phyloP scores from a whole-genome alignment of 2,888 invertebrate genomes.

The Cerastis leucographa region DNA sequence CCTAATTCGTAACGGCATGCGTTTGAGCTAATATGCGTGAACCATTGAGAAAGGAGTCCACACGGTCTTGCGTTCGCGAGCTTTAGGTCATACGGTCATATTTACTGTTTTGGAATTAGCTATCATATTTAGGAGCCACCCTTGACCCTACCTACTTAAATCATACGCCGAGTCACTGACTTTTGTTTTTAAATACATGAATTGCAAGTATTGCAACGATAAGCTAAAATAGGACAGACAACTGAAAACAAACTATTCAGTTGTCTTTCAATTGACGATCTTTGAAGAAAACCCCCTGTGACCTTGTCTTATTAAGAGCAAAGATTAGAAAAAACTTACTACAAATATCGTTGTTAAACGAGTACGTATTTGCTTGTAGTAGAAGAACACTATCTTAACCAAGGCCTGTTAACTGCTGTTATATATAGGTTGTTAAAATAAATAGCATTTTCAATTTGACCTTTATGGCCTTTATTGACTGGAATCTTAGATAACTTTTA shows the following conservation, averaged over 20 bases:
- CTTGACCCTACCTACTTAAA: no score
- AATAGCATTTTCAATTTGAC: background rate
- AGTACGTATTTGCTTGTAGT: background rate
- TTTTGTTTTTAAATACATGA: no score
- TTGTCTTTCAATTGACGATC: background rate
- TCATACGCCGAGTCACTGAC: background rate
- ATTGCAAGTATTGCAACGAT: no score
- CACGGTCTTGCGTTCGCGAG: conserved; percentile 17
- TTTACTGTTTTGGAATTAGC: conserved; percentile 12
- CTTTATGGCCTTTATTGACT: background rate
- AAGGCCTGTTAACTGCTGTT: background rate
- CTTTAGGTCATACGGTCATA: conserved; percentile 19
- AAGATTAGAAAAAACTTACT: background rate
- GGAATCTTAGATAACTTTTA: background rate
- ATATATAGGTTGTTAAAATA: background rate
- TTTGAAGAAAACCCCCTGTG: background rate
- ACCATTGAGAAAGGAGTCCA: conserved; percentile 23
- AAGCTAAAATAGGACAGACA: no score
- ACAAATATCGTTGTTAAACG: background rate
- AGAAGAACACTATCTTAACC: background rate
- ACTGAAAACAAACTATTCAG: no score
- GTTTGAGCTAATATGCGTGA: conserved; percentile 23
- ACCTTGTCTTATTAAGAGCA: background rate
- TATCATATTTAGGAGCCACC: background rate
- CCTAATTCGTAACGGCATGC: conserved; percentile 47